Base-by-base conservation (phyloP, 1,140 invertebrate genomes). In the Dendroctonus valens region DNA sequence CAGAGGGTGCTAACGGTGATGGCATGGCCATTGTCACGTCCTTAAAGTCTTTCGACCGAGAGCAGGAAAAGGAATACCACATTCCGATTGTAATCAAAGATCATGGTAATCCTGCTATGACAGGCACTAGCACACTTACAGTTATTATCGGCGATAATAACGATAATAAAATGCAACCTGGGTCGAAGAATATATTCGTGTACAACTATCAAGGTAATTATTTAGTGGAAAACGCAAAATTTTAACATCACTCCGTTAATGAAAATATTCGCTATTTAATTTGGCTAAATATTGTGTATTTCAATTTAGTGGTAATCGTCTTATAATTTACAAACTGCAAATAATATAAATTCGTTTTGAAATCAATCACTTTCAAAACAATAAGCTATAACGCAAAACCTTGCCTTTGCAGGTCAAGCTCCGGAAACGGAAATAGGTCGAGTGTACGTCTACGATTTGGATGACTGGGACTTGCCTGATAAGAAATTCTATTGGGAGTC, bases 391-490 rank as follows among this genome's bases (percentile, higher is more conserved):
- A 46, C 42, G 7, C n/a, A 44, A 46, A 12, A 46, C 26, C 15
- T 59, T 44, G 5, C 46, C 12, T 46, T 42, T 26, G 26, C 26
- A 67, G 65, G 93, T 52, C 89, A 93, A 80, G 90, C 92, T 68
- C 93, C 92, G 2, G 91, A 96, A 70, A 94, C 93, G 0, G 91
- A 93, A 78, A 95, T 99, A 68, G 96, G 97, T 37, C 83, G 93
- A 66, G 96, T 98, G 3, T 97, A 98, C 78, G 94, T 97, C 0
- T 93, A 95, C 77, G 96, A 99, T 81, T 80, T 94, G 49, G 96
- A 99, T 79, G 96, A 98, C 77, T 98, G 95, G 96, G 96, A 99
- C 83, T 78, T 97, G 67, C 91, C 92, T 0, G 96, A 98, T 77
- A 99, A 99, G 77, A 94, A 93, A 74, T 99, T 97, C 82, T 94